Evolutionary conservation across 2,113 vertebrate species (phyloP).

Genomic region (Calyptomena viridis): DNA sequence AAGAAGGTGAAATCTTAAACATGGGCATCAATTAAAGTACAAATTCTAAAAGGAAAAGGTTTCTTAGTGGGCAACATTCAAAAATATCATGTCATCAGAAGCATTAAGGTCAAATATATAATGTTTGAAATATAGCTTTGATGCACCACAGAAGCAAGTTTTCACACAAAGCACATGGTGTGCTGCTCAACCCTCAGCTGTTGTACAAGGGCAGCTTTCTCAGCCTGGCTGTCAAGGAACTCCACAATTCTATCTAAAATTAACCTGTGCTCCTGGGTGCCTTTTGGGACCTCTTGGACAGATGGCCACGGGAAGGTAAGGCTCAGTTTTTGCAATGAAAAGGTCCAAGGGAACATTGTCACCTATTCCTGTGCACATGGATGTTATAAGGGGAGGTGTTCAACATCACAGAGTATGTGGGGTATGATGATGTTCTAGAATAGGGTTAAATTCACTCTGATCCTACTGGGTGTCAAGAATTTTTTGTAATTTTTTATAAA

Average conservation of each 20-base stretch:
- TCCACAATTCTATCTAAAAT: not conserved
- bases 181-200: not conserved
- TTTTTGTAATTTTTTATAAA: not conserved
- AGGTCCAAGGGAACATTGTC: not conserved
- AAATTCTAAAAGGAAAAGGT: not conserved
- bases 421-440: not conserved
- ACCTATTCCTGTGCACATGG: not conserved
- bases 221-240: not conserved
- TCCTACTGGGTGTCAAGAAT: not conserved
- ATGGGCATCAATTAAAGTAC: not conserved
- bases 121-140: not conserved
- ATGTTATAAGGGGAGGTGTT: not conserved
- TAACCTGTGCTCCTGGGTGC: not conserved
- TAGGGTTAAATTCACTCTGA: not conserved
- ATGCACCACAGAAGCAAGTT: not conserved
- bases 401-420: accelerated
- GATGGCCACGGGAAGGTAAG: not conserved
- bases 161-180: not conserved
- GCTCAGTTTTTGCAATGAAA: not conserved
- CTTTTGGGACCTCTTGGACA: not conserved
- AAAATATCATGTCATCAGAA: not conserved
- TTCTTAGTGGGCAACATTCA: not conserved
- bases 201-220: not conserved
- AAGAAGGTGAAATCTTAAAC: not conserved
- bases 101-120: not conserved